phyloP scores from a whole-genome alignment of 2,797 vertebrate genomes.

The Oreortyx pictus region DNA sequence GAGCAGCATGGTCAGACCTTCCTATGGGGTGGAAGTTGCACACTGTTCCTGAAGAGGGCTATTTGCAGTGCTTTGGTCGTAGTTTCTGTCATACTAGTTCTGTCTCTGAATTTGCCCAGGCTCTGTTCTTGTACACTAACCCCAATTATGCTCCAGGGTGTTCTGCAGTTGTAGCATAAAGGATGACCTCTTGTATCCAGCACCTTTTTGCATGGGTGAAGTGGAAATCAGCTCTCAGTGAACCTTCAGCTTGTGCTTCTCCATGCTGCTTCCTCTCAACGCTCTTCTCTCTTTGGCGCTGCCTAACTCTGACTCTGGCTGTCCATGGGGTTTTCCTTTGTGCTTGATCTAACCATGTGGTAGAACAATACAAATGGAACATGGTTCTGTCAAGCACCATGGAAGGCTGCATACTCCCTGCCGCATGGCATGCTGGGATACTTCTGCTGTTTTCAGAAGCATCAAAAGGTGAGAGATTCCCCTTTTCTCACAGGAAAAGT shows the following conservation, averaged over 20 bases:
- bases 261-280: slow-evolving; percentile 78
- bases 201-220: slow-evolving; percentile 78
- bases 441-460: slow-evolving; percentile 81
- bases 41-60: neutral
- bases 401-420: slow-evolving; percentile 94
- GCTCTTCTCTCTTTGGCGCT: slow-evolving; percentile 86
- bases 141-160: slow-evolving; percentile 62
- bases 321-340: slow-evolving; percentile 98
- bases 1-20: neutral
- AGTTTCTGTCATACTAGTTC: neutral
- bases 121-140: slow-evolving; percentile 72
- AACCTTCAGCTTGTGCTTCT: slow-evolving; percentile 85
- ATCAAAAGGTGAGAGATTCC: slow-evolving; percentile 77
- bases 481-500: slow-evolving; percentile 16
- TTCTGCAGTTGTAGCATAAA: slow-evolving; percentile 60
- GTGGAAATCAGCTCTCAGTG: slow-evolving; percentile 79
- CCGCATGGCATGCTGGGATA: slow-evolving; percentile 89
- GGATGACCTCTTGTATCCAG: slow-evolving; percentile 69
- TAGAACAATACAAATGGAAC: slow-evolving; percentile 98
- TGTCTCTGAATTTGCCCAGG: slow-evolving; percentile 31
- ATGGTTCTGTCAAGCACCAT: slow-evolving; percentile 99
- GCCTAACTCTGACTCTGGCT: slow-evolving; percentile 88
- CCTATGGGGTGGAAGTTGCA: neutral
- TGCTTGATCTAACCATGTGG: slow-evolving; percentile 99
- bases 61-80: neutral